A percentile compares a stretch with the other conserved stretches of the same genome.
phyloP scores from a whole-genome alignment of 2,113 vertebrate genomes.

The Mesoclemmys tuberculata region DNA sequence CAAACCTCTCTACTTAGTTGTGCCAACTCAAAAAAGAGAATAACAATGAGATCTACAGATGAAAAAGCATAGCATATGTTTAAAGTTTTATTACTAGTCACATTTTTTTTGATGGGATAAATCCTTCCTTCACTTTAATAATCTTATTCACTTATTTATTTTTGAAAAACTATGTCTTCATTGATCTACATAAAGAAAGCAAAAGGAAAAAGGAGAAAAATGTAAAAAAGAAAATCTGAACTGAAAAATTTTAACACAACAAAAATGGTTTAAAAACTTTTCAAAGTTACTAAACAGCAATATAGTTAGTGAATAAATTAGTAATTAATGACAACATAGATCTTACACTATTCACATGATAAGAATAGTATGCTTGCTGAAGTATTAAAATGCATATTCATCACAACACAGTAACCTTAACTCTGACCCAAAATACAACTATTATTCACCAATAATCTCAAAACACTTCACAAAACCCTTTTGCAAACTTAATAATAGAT shows the following conservation, averaged over 20 bases:
- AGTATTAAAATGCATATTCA: not conserved
- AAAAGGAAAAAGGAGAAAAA: not conserved
- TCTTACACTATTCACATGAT: not conserved
- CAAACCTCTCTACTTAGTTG: not conserved
- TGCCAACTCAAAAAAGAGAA: not conserved
- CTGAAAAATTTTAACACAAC: not conserved
- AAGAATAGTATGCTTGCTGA: not conserved
- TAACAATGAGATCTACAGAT: not conserved
- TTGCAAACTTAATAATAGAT: constrained; percentile 40
- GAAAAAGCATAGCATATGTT: not conserved
- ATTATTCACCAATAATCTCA: constrained; percentile 10
- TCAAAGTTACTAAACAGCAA: not conserved
- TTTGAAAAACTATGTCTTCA: not conserved
- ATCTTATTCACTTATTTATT: not conserved
- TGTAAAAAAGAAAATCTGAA: not conserved
- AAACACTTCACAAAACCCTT: not conserved
- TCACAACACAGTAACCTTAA: not conserved
- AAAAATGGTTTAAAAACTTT: not conserved
- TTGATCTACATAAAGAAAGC: not conserved
- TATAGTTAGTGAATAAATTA: not conserved
- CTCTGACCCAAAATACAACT: not conserved
- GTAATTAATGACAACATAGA: not conserved
- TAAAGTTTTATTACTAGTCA: not conserved
- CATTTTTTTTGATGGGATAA: not conserved
- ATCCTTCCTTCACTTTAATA: not conserved